Conservation (phyloP, 2,797 vertebrate species). For the Coluber constrictor region DNA sequence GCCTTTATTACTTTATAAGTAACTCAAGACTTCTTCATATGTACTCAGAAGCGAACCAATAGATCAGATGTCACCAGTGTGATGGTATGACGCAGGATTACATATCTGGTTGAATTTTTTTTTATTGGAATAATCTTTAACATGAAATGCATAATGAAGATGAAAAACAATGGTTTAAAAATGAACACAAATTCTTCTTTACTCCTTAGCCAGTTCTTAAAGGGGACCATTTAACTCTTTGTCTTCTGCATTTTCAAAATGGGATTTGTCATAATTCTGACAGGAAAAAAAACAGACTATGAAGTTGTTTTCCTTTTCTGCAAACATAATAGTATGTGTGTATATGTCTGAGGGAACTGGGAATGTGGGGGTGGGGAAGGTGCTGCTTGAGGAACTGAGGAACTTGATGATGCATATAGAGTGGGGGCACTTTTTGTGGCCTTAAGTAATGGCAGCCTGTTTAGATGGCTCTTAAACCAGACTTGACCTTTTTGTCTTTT, state of each 20-base stretch:
- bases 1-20: not conserved
- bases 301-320: not conserved
- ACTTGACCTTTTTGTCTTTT: conserved; percentile 60
- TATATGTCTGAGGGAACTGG: not conserved
- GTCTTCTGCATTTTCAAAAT: not conserved
- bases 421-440: conserved; percentile 26
- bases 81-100: not conserved
- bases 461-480: conserved; percentile 12
- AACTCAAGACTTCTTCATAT: not conserved
- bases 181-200: not conserved
- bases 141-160: not conserved
- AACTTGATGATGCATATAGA: conserved; percentile 14
- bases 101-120: not conserved
- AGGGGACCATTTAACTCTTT: not conserved
- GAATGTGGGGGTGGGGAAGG: not conserved
- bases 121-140: not conserved
- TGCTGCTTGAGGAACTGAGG: conserved; percentile 15
- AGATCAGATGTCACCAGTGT: not conserved
- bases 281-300: not conserved
- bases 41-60: not conserved
- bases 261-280: not conserved
- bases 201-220: not conserved
- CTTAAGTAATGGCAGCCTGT: conserved; percentile 25
- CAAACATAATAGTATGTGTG: not conserved
- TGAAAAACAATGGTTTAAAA: not conserved